These are phyloP conservation scores for Orthosia cruda DNA, from an alignment of 2,888 invertebrate genomes.

Conservation along the genomic window DNA sequence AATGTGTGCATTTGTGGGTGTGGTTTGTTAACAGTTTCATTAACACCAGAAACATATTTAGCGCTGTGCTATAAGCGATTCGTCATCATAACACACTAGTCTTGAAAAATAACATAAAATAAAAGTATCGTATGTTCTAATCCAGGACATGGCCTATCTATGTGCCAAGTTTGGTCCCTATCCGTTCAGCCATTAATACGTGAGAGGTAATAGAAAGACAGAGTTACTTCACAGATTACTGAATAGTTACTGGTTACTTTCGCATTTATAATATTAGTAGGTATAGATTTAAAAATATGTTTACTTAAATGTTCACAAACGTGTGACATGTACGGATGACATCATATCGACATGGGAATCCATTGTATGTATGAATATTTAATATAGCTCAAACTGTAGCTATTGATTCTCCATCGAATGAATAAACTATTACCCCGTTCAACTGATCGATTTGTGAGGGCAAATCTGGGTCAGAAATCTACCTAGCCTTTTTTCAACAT, in stretches of 20 bases:
- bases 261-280: too few species aligned
- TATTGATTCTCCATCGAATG: constrained; percentile 40
- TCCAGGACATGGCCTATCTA: too few species aligned
- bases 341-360: constrained; percentile 5
- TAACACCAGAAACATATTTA: constrained; percentile 20
- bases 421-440: constrained; percentile 31
- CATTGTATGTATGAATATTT: constrained; percentile 25
- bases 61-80: constrained; percentile 8
- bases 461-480: not conserved
- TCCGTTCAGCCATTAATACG: too few species aligned
- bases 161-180: too few species aligned
- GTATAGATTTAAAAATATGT: not conserved
- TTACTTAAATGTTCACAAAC: constrained; percentile 7
- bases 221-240: too few species aligned
- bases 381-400: constrained; percentile 19
- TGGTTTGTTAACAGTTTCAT: constrained; percentile 21
- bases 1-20: not conserved
- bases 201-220: too few species aligned
- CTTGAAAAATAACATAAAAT: not conserved
- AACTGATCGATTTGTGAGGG: not conserved
- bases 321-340: constrained; percentile 9
- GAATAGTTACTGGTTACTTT: too few species aligned
- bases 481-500: too few species aligned
- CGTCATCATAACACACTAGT: not conserved
- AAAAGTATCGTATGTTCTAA: too few species aligned